Evolutionary conservation across 2,888 invertebrate species (phyloP).

Genomic region (Drosophila stalkeri): DNA sequence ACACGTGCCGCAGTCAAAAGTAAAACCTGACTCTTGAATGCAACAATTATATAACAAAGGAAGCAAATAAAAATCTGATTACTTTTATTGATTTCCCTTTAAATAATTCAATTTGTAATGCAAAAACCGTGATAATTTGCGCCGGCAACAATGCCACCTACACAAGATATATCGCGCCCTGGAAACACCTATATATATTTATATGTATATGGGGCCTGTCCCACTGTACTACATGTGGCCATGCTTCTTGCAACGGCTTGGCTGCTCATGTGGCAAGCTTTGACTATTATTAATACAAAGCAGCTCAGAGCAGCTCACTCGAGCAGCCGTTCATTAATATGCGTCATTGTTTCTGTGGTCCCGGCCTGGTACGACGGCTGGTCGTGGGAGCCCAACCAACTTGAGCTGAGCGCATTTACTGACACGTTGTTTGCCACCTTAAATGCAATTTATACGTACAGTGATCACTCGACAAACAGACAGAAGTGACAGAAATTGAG

Average conservation of each 20-base stretch:
- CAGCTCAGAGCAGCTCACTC: conserved; percentile 29
- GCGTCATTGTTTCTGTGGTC: conserved; percentile 47
- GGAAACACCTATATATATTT: background rate
- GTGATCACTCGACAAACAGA: conserved; percentile 6
- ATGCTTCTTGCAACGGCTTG: conserved; percentile 17
- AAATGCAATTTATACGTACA: conserved; percentile 35
- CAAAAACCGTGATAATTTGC: conserved; percentile 25
- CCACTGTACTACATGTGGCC: background rate
- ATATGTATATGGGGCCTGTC: conserved; percentile 3
- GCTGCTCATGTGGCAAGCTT: conserved; percentile 51
- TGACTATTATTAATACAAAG: conserved; percentile 32
- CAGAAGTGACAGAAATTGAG: background rate
- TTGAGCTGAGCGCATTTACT: conserved; percentile 24
- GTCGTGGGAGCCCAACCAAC: conserved; percentile 48
- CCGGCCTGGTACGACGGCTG: conserved; percentile 4
- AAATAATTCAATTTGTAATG: conserved; percentile 49
- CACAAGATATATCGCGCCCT: conserved; percentile 13
- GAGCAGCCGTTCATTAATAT: conserved; percentile 62
- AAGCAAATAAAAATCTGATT: conserved; percentile 30
- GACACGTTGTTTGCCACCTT: conserved; percentile 29
- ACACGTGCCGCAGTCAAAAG: conserved; percentile 55
- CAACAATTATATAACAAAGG: conserved; percentile 39
- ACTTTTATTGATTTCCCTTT: conserved; percentile 48
- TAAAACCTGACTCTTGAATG: conserved; percentile 13
- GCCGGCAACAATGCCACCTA: conserved; percentile 37